Percentiles rank a stretch among this genome's conserved stretches.
phyloP scores from a whole-genome alignment of 2,113 vertebrate genomes.

The Romanogobio albipinnatus region DNA sequence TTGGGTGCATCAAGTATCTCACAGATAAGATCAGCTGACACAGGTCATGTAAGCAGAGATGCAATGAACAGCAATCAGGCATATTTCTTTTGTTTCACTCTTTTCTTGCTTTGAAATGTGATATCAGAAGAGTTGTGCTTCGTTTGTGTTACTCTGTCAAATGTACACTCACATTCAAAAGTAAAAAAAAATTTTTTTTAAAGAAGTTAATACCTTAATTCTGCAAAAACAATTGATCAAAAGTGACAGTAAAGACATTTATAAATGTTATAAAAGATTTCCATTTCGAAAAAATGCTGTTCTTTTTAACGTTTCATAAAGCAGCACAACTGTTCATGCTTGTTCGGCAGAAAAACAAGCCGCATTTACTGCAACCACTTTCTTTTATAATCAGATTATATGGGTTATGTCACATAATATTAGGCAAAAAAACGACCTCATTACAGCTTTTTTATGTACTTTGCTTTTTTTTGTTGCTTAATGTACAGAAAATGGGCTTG shows the following conservation, averaged over 20 bases:
- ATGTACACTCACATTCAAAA: neutral
- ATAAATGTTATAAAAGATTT: neutral
- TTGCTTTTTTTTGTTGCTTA: conserved; percentile 1
- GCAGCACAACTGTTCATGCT: neutral
- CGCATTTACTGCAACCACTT: conserved; percentile 9
- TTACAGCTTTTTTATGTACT: neutral
- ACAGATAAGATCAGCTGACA: conserved; percentile 36
- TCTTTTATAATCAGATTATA: neutral
- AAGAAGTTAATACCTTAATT: neutral
- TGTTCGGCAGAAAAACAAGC: neutral
- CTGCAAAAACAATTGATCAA: neutral
- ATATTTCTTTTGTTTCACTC: conserved; percentile 27
- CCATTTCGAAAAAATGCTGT: neutral
- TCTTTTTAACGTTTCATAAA: neutral
- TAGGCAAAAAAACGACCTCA: neutral
- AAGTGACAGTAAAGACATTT: neutral
- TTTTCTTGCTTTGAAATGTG: neutral
- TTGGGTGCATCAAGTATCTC: conserved; percentile 36
- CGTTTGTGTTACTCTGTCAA: neutral
- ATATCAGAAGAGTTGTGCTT: neutral
- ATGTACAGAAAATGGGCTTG: neutral
- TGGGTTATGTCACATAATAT: neutral
- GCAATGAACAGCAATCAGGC: neutral
- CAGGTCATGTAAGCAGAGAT: conserved; percentile 12
- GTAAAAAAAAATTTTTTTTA: no score